Evolutionary conservation across 2,797 vertebrate genomes (phyloP).

Genomic region (Poeciliopsis presidionis): DNA sequence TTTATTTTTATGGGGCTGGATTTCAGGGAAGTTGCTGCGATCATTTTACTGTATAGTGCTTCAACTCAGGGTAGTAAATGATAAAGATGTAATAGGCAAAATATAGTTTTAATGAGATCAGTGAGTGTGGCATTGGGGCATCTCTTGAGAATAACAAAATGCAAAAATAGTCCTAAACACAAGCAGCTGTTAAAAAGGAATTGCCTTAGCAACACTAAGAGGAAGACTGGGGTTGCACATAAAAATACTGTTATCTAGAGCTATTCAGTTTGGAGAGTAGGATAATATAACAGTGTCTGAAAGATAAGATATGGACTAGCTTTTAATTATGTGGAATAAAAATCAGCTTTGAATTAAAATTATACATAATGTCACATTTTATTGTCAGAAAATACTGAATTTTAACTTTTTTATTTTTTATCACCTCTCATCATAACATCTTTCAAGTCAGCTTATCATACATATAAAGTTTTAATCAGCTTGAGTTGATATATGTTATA

Average conservation of each 20-base stretch:
- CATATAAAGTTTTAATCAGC: neutral
- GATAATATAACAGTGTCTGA: neutral
- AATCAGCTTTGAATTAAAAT: neutral
- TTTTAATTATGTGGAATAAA: neutral
- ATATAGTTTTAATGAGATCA: conserved; percentile 72
- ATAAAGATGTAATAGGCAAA: conserved; percentile 70
- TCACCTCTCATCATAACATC: neutral
- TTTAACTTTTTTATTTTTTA: neutral
- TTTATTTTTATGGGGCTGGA: conserved; percentile 44
- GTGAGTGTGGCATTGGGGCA: conserved; percentile 38
- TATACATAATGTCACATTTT: neutral
- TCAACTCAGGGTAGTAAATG: conserved; percentile 53
- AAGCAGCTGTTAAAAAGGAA: conserved; percentile 51
- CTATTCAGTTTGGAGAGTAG: neutral
- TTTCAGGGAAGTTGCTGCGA: conserved; percentile 52
- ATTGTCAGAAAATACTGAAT: neutral
- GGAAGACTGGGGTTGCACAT: conserved; percentile 31
- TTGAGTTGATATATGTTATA: neutral
- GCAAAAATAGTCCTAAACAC: conserved; percentile 73
- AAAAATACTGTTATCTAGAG: conserved; percentile 34
- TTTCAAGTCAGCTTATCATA: conserved; percentile 1
- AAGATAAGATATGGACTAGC: neutral
- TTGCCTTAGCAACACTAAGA: conserved; percentile 48
- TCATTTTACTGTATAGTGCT: conserved; percentile 29
- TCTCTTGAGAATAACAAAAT: conserved; percentile 42